Base-by-base conservation (phyloP, 2,113 vertebrate genomes). In the Myxocyprinus asiaticus region DNA sequence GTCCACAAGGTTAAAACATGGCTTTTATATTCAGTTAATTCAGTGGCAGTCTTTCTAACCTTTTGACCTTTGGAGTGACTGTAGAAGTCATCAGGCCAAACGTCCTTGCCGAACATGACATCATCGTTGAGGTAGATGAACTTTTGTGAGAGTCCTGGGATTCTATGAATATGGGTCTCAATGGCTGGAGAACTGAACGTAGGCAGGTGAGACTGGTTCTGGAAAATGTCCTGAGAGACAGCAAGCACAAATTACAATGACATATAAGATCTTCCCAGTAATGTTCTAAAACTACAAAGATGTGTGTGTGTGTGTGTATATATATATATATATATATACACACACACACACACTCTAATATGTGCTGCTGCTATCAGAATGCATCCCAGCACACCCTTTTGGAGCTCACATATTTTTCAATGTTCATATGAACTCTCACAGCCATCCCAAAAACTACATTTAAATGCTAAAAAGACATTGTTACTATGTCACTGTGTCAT, bases 21-120 rank as follows among this genome's bases (percentile, higher is more conserved):
- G 22, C 22, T 33, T 1, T 33, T 33, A 33, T 33, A 33, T 33
- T 33, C 22, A 33, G 22, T 33, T 1, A 33, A 33, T 33, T 33
- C 1, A 33, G 22, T 33, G 22, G 22, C 22, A 33, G 22, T 33
- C 22, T 33, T 33, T 33, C 47, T 4, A 85, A 98, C 97, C 95
- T 99, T 99, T 87, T 99, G 98, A 81, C 98, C 98, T 86, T 98
- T 98, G 4, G 97, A 98, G 87, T 99, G 98, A 87, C 96, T 98
- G 89, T 95, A 99, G 86, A 99, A 99, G 88, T 99, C 98, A 85
- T 99, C 98, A 0, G 97, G 98, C 98, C 98, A 99, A 48, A 99
- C 98, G 53, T 98, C 95, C 74, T 97, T 98, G 53, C 97, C 98
- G 71, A 99, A 99, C 96, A 99, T 98, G 75, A 99, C 98, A 56